A percentile compares a stretch with the other conserved stretches of the same genome.
phyloP scores from a whole-genome alignment of 53 echinoderm and acorn worm genomes.

The Hippasteria phrygiana region DNA sequence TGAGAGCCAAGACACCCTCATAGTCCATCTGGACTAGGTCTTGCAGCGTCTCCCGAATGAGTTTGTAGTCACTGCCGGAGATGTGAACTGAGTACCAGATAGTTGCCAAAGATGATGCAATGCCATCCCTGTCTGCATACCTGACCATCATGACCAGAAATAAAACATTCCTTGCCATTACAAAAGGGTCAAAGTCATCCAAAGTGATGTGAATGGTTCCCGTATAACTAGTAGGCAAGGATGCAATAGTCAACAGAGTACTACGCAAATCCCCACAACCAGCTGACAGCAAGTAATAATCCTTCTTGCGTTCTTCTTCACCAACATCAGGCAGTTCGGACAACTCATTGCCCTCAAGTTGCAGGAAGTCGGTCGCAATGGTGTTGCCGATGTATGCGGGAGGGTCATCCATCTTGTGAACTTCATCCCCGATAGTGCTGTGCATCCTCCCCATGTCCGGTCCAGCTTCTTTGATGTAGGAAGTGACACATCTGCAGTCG shows the following conservation, averaged over 20 bases:
- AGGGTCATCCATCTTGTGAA: background rate
- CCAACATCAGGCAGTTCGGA: background rate
- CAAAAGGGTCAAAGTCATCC: conserved; percentile 72
- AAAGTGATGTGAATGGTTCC: conserved; percentile 45
- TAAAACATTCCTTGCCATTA: conserved; percentile 66
- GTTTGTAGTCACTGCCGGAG: conserved; percentile 42
- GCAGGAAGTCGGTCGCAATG: conserved; percentile 55
- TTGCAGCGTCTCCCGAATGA: conserved; percentile 30
- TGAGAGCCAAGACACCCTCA: conserved; percentile 5
- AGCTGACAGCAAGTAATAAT: conserved; percentile 57
- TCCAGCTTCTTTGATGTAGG: background rate
- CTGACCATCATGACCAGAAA: conserved; percentile 67
- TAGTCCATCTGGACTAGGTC: conserved; percentile 19
- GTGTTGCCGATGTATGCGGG: conserved; percentile 70
- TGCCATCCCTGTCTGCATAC: background rate
- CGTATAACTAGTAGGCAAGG: conserved; percentile 39
- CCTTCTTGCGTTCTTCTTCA: conserved; percentile 2
- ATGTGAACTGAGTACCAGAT: conserved; percentile 73
- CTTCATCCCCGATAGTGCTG: background rate
- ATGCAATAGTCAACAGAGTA: conserved; percentile 53
- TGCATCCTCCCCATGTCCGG: background rate
- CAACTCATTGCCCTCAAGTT: conserved; percentile 57
- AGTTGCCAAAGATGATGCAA: conserved; percentile 29
- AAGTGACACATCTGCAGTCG: conserved; percentile 28
- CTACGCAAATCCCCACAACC: conserved; percentile 66